Conservation (phyloP, 2,797 vertebrate species). For the Paramormyrops hopkinsi region DNA sequence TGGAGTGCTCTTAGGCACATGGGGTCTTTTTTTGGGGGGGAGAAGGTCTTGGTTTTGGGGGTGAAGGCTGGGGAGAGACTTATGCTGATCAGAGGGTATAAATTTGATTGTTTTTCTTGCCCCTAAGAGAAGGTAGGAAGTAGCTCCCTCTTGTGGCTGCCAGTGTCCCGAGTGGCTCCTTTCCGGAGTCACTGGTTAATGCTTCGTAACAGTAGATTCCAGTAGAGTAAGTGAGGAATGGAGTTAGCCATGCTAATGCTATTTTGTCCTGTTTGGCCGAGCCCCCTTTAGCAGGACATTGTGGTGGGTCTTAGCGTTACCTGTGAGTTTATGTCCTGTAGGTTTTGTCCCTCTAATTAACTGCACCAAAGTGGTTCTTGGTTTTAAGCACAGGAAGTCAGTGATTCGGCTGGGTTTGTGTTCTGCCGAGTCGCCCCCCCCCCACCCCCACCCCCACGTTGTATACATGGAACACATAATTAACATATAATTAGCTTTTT, state of each 20-base stretch:
- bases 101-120: neutral
- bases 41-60: slow-evolving; percentile 8
- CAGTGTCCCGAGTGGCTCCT: neutral
- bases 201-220: neutral
- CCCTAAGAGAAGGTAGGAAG: neutral
- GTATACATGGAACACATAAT: neutral
- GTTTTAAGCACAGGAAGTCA: neutral
- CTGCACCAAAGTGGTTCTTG: neutral
- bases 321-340: neutral
- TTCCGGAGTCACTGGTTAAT: neutral
- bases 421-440: neutral
- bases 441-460: neutral
- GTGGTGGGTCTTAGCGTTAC: neutral
- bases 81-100: neutral
- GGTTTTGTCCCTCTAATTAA: neutral
- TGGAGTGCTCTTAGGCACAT: slow-evolving; percentile 48
- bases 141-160: neutral
- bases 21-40: slow-evolving; percentile 17
- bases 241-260: neutral
- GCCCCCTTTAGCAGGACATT: neutral
- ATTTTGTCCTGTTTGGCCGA: neutral
- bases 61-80: neutral
- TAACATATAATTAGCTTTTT: neutral
- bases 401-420: neutral
- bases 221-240: neutral